Evolutionary conservation across 2,797 vertebrate species (phyloP), one percentile per base, ranked within the genome.

Genomic region (Spinus pinus): DNA sequence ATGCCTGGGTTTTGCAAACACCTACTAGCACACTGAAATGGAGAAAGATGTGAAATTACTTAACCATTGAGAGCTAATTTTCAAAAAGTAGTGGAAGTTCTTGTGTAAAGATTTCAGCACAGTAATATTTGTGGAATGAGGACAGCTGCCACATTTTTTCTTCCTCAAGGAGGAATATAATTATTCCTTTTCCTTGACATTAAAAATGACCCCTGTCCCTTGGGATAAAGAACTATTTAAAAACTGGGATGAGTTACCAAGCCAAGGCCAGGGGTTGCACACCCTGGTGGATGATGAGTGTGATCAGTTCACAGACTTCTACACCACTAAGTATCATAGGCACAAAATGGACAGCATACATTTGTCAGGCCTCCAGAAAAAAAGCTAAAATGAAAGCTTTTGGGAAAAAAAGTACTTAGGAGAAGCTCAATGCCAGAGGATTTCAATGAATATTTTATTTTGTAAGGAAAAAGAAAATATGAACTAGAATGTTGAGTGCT

Each of bases 211-310:
- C 3, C 5, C 18, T 65, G 10, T 5, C 18, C 10, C 14, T 56
- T 33, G 10, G 11, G 44, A 33, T 33, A 51, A 87, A 35, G 3
- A 80, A 33, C 12, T 41, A 1, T 61, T 69, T 85, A 50, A 80
- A 72, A 66, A 30, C 21, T 60, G 24, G 10, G 12, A 46, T 64
- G 11, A 77, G 21, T 30, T 77, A 74, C 19, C 14, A 62, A 73
- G 23, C 5, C 27, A 54, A 87, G 33, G 16, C 5, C 19, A 39
- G 12, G 14, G 1, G 3, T 37, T 67, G 42, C 0, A 1, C 8
- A 37, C 8, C 31, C 20, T 11, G 1, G 3, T 28, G 70, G 28
- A 15, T 4, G 2, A 35, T 61, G 53, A 64, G 10, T 37, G 35
- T 0, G 4, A 23, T 70, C 23, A 69, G 14, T 49, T 35, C 50